These are phyloP conservation scores for Nerophis lumbriciformis DNA, from an alignment of 2,113 vertebrate species.

Conservation along the genomic window DNA sequence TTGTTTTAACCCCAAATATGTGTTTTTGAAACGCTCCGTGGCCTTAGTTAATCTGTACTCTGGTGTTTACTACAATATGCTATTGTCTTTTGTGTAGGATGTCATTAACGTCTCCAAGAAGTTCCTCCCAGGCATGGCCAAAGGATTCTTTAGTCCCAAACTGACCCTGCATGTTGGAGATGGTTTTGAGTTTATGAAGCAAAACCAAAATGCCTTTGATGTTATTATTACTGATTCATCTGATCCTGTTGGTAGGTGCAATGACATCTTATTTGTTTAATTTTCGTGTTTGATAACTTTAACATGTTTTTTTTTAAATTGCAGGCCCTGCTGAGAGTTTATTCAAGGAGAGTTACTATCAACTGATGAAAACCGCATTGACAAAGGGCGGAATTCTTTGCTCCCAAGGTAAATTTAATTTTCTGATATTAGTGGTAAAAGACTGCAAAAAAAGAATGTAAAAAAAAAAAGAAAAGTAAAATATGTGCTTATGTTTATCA, in stretches of 20 bases:
- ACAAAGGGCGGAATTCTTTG: constrained; percentile 89
- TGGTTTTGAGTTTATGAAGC: constrained; percentile 98
- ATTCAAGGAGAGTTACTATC: constrained; percentile 97
- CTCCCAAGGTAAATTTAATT: constrained; percentile 83
- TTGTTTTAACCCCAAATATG: too few species aligned
- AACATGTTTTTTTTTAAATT: not conserved
- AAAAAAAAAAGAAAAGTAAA: too few species aligned
- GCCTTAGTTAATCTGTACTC: too few species aligned
- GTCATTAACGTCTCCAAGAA: constrained; percentile 96
- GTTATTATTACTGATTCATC: constrained; percentile 97
- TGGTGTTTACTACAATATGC: not conserved
- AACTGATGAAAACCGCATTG: constrained; percentile 94
- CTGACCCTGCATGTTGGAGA: constrained; percentile 90
- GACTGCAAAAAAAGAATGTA: too few species aligned
- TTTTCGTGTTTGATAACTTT: too few species aligned
- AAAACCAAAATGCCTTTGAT: constrained; percentile 96
- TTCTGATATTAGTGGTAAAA: not conserved
- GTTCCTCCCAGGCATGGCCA: constrained; percentile 91
- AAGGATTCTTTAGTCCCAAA: constrained; percentile 91
- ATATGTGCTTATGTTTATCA: too few species aligned
- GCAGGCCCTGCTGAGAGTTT: constrained; percentile 93
- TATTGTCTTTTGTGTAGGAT: constrained; percentile 73
- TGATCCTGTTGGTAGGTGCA: constrained; percentile 90
- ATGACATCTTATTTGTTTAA: not conserved
- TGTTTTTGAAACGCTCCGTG: too few species aligned